These are phyloP conservation scores for Hyla sarda DNA, from an alignment of 2,113 vertebrate species.

Conservation along the genomic window DNA sequence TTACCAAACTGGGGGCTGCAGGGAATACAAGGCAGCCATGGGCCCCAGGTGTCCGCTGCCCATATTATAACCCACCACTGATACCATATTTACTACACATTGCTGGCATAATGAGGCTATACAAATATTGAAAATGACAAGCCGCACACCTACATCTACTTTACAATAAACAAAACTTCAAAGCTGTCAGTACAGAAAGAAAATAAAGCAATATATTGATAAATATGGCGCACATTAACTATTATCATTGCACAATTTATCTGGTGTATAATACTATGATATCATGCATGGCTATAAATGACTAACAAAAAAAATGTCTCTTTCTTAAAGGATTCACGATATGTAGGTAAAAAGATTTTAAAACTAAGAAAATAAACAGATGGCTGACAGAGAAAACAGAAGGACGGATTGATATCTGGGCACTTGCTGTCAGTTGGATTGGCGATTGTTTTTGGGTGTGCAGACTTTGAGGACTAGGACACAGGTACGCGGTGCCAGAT, in stretches of 20 bases:
- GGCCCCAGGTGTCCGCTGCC: too few relatives aligned
- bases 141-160: neutral
- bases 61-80: too few relatives aligned
- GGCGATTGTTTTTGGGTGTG: conserved; percentile 33
- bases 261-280: neutral
- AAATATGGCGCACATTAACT: neutral
- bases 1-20: too few relatives aligned
- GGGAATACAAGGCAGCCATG: too few relatives aligned
- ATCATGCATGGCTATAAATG: conserved; percentile 6
- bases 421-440: conserved; percentile 55
- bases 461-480: conserved; percentile 27
- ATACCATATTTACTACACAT: too few relatives aligned
- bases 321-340: neutral
- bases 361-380: conserved; percentile 46
- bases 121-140: too few relatives aligned
- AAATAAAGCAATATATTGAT: neutral
- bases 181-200: neutral
- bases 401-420: conserved; percentile 49
- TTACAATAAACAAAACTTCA: neutral
- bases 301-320: conserved; percentile 3
- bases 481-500: conserved; percentile 55
- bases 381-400: conserved; percentile 50
- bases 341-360: conserved; percentile 34
- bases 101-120: too few relatives aligned
- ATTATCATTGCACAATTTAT: neutral